A percentile compares a stretch with the other conserved stretches of the same genome.
phyloP scores from a whole-genome alignment of 2,888 invertebrate species.

The Baronia brevicornis region DNA sequence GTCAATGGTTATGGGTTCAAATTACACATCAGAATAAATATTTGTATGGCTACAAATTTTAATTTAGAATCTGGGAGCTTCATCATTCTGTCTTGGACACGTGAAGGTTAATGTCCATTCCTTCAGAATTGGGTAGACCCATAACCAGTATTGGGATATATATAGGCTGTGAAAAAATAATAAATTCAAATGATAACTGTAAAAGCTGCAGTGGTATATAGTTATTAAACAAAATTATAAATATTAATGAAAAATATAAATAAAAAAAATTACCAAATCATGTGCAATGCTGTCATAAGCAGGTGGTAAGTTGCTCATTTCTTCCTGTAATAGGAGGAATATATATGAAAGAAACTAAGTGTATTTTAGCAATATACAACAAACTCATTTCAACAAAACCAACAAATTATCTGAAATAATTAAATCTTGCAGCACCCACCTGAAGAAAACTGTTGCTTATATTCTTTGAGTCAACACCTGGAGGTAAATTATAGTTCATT shows the following conservation, averaged over 20 bases:
- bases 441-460: constrained; percentile 78
- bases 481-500: constrained; percentile 82
- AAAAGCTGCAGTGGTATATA: no score
- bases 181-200: constrained; percentile 5
- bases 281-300: constrained; percentile 83
- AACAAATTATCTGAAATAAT: background rate
- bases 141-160: no score
- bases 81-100: no score
- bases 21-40: no score
- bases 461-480: constrained; percentile 76
- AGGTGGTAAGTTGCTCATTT: constrained; percentile 79
- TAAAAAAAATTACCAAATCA: constrained; percentile 79
- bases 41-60: no score
- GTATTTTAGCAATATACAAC: no score
- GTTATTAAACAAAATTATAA: no score
- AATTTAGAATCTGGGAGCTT: no score
- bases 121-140: no score
- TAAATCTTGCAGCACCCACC: no score
- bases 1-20: no score
- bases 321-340: constrained; percentile 71
- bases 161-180: constrained; percentile 14
- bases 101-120: no score
- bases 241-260: constrained; percentile 6
- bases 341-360: background rate
- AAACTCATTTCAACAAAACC: background rate